Conservation (phyloP, 2,888 invertebrate genomes). For the Tethea ocularis region DNA sequence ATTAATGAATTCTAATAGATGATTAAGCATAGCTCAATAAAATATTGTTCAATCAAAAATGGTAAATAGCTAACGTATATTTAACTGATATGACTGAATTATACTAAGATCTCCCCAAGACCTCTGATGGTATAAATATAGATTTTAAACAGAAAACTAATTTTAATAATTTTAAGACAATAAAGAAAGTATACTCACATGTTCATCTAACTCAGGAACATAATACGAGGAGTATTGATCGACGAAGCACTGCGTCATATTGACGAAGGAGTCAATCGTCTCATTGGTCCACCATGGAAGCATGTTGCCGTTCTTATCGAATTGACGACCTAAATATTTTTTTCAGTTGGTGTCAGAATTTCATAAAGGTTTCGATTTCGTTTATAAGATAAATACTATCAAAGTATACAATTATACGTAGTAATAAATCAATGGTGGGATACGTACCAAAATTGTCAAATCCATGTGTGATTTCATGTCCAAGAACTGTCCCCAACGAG, state of each 20-base stretch:
- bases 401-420: not conserved
- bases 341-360: too few relatives aligned
- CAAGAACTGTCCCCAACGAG: slow-evolving; percentile 90
- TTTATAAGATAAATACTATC: too few relatives aligned
- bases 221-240: slow-evolving; percentile 91
- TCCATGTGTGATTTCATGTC: slow-evolving; percentile 88
- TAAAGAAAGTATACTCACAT: slow-evolving; percentile 74
- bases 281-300: slow-evolving; percentile 95
- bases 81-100: too few relatives aligned
- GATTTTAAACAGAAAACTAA: too few relatives aligned
- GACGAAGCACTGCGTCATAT: slow-evolving; percentile 92
- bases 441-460: slow-evolving; percentile 79
- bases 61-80: too few relatives aligned
- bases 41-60: too few relatives aligned
- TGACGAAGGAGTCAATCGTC: slow-evolving; percentile 89
- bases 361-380: too few relatives aligned
- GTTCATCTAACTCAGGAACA: slow-evolving; percentile 84
- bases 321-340: slow-evolving; percentile 89
- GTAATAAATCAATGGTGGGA: not conserved
- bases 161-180: not conserved
- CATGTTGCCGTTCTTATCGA: slow-evolving; percentile 93
- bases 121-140: not conserved
- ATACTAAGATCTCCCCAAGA: too few relatives aligned
- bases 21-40: too few relatives aligned
- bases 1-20: too few relatives aligned